Percentiles rank a stretch among this genome's conserved stretches.
phyloP scores from a whole-genome alignment of 2,888 invertebrate species.

The Diadegma fenestrale region DNA sequence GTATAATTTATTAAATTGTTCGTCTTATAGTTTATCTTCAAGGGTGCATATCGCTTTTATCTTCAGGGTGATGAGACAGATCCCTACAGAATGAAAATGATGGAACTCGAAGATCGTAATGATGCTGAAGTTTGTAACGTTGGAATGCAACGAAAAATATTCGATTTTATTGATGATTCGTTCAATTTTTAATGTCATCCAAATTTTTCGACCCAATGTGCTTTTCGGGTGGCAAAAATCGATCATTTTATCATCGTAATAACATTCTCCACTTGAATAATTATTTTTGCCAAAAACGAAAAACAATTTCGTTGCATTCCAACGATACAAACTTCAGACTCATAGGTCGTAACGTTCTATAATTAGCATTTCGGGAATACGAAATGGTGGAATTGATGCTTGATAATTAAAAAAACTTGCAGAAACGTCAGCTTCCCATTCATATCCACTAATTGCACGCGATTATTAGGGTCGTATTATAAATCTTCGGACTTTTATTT shows the following conservation, averaged over 20 bases:
- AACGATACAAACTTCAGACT: no score
- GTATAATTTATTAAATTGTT: not conserved
- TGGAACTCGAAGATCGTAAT: not conserved
- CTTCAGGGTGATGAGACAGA: not conserved
- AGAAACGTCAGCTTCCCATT: not conserved
- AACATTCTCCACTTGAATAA: no score
- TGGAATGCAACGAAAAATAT: no score
- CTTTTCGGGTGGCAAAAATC: no score
- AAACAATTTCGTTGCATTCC: no score
- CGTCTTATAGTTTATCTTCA: not conserved
- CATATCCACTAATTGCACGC: not conserved
- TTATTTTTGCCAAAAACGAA: no score
- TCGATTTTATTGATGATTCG: no score
- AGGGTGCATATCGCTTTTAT: not conserved
- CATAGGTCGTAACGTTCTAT: not conserved
- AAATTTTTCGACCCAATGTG: no score
- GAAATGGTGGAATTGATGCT: not conserved
- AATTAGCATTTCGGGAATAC: not conserved
- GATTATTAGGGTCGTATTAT: not conserved
- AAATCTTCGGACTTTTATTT: not conserved
- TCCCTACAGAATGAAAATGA: not conserved
- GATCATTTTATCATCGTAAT: no score
- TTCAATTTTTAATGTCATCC: no score
- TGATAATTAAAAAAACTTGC: slow-evolving; percentile 15
- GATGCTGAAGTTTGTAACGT: no score